phyloP scores from a whole-genome alignment of 2,113 vertebrate species.

The Trogon melanurus region DNA sequence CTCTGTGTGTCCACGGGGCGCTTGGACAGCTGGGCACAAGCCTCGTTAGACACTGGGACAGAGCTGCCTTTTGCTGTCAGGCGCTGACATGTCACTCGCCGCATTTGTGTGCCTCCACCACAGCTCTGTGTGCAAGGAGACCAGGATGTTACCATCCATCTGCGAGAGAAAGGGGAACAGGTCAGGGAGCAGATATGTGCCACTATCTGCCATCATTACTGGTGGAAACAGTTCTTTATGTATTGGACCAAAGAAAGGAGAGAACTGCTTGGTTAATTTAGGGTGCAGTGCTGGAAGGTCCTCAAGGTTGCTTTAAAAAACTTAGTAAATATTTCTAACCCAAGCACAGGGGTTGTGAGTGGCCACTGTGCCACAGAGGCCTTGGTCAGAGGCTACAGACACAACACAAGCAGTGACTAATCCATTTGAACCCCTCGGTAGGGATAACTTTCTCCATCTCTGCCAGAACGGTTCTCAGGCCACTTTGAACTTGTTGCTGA shows the following conservation, averaged over 20 bases:
- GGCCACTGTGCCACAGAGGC: not conserved
- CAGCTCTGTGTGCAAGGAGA: slow-evolving; percentile 87
- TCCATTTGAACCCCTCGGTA: not conserved
- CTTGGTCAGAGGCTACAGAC: not conserved
- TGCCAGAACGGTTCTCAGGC: not conserved
- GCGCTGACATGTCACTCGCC: slow-evolving; percentile 85
- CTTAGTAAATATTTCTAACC: not conserved
- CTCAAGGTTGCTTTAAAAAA: not conserved
- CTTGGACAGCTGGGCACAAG: slow-evolving; percentile 76
- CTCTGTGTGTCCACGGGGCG: slow-evolving; percentile 82
- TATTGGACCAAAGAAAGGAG: not conserved
- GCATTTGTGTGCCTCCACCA: slow-evolving; percentile 86
- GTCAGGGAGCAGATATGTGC: not conserved
- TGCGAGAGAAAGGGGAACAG: not conserved
- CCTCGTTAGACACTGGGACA: slow-evolving; percentile 63
- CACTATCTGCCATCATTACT: not conserved
- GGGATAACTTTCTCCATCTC: not conserved
- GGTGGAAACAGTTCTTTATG: not conserved
- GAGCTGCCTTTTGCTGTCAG: slow-evolving; percentile 74
- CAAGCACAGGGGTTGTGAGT: not conserved
- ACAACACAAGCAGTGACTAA: not conserved
- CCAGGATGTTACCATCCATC: slow-evolving; percentile 92
- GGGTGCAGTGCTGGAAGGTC: accelerated
- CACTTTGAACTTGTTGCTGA: not conserved
- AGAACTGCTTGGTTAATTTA: not conserved